Percentiles rank a stretch among this genome's conserved stretches.
Evolutionary conservation across 1,140 invertebrate species (phyloP).

Genomic region (Homalodisca vitripennis): DNA sequence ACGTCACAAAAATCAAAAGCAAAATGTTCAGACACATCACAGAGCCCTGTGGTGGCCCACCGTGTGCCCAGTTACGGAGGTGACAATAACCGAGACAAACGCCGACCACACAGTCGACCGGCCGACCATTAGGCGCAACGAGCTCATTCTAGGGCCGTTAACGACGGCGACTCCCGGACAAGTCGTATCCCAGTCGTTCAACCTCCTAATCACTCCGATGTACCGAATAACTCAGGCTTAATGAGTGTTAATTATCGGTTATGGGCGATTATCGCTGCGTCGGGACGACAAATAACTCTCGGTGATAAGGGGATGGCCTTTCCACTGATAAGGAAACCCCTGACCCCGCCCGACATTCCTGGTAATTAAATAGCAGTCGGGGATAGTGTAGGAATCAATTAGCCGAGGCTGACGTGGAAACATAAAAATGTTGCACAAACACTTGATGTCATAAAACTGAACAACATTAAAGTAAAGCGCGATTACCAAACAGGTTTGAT

Average conservation of each 20-base stretch:
- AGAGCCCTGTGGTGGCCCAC: too few relatives aligned
- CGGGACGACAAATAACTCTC: conserved; percentile 8
- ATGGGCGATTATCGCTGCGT: conserved; percentile 6
- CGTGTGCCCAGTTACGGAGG: too few relatives aligned
- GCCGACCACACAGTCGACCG: not conserved
- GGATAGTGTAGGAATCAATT: too few relatives aligned
- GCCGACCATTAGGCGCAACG: too few relatives aligned
- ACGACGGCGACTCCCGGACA: conserved; percentile 15
- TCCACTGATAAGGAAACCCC: not conserved
- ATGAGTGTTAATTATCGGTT: conserved; percentile 16
- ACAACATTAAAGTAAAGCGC: too few relatives aligned
- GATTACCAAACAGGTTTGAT: too few relatives aligned
- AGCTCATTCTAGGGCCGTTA: conserved; percentile 6
- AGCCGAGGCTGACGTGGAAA: too few relatives aligned
- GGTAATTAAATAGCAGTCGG: not conserved
- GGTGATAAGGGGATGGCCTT: conserved; percentile 6
- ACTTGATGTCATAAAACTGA: too few relatives aligned
- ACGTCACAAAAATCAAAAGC: too few relatives aligned
- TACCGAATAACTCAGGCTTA: conserved; percentile 11
- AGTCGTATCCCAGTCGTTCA: conserved; percentile 22
- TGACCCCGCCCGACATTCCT: not conserved
- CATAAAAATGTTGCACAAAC: too few relatives aligned
- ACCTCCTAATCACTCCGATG: conserved; percentile 10
- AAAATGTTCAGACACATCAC: too few relatives aligned
- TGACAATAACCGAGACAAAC: too few relatives aligned